Conservation (phyloP, 2,113 vertebrate genomes). For the Vicugna pacos region DNA sequence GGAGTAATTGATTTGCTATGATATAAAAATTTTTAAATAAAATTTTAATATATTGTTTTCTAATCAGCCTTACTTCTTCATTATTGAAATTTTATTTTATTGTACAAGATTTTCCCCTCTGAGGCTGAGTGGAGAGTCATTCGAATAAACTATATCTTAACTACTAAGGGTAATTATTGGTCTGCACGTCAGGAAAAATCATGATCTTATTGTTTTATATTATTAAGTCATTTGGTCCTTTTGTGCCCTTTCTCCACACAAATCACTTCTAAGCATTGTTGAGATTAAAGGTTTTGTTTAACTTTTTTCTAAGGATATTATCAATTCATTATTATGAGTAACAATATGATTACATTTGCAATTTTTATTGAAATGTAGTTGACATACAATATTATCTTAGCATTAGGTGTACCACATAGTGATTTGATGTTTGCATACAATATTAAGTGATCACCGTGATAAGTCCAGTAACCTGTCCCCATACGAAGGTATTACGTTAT, state of each 20-base stretch:
- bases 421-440: too few species aligned
- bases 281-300: too few species aligned
- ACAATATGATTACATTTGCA: too few species aligned
- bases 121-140: background rate
- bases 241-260: background rate
- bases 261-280: too few species aligned
- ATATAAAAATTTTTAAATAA: background rate
- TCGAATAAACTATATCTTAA: background rate
- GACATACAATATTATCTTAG: too few species aligned
- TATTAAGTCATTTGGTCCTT: background rate
- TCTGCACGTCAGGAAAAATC: background rate
- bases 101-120: background rate
- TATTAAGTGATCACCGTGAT: too few species aligned
- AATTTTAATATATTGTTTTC: background rate
- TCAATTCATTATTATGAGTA: too few species aligned
- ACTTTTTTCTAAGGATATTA: too few species aligned
- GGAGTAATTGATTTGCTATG: background rate
- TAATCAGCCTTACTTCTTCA: background rate
- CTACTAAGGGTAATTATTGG: background rate
- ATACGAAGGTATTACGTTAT: too few species aligned
- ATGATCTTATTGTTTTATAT: background rate
- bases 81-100: background rate
- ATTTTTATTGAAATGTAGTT: too few species aligned
- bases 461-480: too few species aligned
- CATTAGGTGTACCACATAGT: too few species aligned